phyloP scores from a whole-genome alignment of 2,888 invertebrate species.

The Zootermopsis nevadensis region DNA sequence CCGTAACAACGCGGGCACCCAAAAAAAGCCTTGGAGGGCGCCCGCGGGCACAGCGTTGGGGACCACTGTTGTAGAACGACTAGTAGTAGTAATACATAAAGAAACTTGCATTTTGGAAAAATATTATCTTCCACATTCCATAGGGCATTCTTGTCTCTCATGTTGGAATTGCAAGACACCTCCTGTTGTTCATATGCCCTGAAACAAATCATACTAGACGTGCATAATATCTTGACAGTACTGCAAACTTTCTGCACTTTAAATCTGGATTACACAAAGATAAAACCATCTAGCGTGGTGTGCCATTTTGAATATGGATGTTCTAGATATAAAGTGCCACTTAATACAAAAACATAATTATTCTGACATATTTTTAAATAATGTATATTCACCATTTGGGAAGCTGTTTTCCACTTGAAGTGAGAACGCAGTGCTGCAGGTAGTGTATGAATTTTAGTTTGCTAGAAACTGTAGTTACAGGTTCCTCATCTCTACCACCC shows the following conservation, averaged over 20 bases:
- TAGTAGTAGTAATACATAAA: not conserved
- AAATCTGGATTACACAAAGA: too few relatives aligned
- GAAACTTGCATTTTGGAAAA: constrained; percentile 80
- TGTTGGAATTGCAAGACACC: constrained; percentile 92
- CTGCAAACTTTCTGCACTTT: too few relatives aligned
- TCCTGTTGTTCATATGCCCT: constrained; percentile 96
- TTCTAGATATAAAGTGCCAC: too few relatives aligned
- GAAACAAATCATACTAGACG: constrained; percentile 39
- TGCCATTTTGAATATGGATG: too few relatives aligned
- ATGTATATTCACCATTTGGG: constrained; percentile 79
- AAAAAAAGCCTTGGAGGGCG: too few relatives aligned
- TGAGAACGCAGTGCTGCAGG: constrained; percentile 86
- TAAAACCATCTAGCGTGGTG: too few relatives aligned
- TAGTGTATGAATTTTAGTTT: constrained; percentile 88
- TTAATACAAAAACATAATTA: too few relatives aligned
- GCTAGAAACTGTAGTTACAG: constrained; percentile 84
- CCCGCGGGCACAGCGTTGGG: too few relatives aligned
- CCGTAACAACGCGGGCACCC: too few relatives aligned
- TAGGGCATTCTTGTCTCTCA: constrained; percentile 83
- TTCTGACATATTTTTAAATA: too few relatives aligned
- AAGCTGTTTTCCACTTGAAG: constrained; percentile 90
- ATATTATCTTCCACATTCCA: constrained; percentile 97
- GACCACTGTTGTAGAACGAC: too few relatives aligned
- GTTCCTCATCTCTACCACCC: constrained; percentile 80
- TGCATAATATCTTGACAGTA: too few relatives aligned